These are phyloP conservation scores for Neosalanx taihuensis DNA, from an alignment of 2,797 vertebrate genomes.

Conservation along the genomic window DNA sequence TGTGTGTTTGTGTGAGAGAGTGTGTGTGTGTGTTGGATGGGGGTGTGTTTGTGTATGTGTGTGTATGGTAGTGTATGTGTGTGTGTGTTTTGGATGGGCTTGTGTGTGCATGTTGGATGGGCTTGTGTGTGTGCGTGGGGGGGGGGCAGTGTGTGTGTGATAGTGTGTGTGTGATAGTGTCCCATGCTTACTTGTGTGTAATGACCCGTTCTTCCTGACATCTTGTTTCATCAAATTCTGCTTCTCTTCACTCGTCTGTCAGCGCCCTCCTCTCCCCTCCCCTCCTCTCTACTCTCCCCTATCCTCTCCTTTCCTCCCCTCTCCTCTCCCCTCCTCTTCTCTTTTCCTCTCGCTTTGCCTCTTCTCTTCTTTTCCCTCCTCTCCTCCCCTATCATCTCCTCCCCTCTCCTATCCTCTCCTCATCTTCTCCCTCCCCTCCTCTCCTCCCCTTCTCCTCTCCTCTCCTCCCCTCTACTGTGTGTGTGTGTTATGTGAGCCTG, in stretches of 20 bases:
- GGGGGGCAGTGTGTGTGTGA: no score
- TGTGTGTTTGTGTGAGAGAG: no score
- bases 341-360: neutral
- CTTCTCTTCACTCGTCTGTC: slow-evolving; percentile 91
- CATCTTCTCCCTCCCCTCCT: no score
- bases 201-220: slow-evolving; percentile 91
- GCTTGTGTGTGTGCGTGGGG: no score
- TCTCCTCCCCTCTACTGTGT: neutral
- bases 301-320: neutral
- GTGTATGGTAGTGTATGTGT: no score
- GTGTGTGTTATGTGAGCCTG: neutral
- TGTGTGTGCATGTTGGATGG: no score
- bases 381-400: slow-evolving; percentile 55
- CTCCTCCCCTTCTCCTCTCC: no score
- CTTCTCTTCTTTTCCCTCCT: slow-evolving; percentile 38
- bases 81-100: no score
- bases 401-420: slow-evolving; percentile 36
- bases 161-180: slow-evolving; percentile 82
- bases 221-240: slow-evolving; percentile 95
- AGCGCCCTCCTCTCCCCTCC: slow-evolving; percentile 19
- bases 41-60: no score
- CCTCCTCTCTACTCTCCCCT: slow-evolving; percentile 33
- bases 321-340: neutral
- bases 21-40: slow-evolving; percentile 15
- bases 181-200: slow-evolving; percentile 87